Conservation (phyloP, 2,113 vertebrate genomes). For the Pogona vitticeps region DNA sequence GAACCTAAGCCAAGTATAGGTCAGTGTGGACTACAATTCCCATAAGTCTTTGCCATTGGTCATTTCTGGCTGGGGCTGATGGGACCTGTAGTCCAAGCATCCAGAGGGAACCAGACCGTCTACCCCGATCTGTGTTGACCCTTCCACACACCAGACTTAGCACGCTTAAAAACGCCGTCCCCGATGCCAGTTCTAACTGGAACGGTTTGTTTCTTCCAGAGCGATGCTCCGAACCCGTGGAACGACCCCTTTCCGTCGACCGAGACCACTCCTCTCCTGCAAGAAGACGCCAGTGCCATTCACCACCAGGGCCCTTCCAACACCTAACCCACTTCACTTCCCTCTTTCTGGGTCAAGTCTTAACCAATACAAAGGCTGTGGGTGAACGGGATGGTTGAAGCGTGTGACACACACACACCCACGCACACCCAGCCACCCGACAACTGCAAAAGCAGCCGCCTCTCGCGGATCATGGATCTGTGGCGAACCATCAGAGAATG, state of each 20-base stretch:
- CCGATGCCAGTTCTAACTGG: background rate
- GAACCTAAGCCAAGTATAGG: background rate
- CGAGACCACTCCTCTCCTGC: slow-evolving; percentile 46
- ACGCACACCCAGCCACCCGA: background rate
- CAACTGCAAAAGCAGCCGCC: background rate
- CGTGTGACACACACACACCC: no score
- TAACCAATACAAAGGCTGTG: fast-evolving
- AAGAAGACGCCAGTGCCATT: fast-evolving
- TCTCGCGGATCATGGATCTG: no score
- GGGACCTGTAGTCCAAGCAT: background rate
- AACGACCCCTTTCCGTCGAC: background rate
- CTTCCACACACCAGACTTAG: no score
- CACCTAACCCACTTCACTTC: background rate
- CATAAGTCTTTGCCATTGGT: background rate
- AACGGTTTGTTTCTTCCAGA: slow-evolving; percentile 50
- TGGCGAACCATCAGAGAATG: background rate
- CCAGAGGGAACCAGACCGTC: background rate
- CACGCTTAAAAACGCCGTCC: background rate
- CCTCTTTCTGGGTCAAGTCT: fast-evolving
- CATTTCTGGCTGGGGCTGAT: background rate
- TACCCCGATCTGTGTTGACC: background rate
- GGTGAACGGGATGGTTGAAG: no score
- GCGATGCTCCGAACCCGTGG: fast-evolving
- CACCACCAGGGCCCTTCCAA: fast-evolving
- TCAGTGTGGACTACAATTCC: background rate